Conservation (phyloP, 1,140 invertebrate species). For the Cydia pomonella region DNA sequence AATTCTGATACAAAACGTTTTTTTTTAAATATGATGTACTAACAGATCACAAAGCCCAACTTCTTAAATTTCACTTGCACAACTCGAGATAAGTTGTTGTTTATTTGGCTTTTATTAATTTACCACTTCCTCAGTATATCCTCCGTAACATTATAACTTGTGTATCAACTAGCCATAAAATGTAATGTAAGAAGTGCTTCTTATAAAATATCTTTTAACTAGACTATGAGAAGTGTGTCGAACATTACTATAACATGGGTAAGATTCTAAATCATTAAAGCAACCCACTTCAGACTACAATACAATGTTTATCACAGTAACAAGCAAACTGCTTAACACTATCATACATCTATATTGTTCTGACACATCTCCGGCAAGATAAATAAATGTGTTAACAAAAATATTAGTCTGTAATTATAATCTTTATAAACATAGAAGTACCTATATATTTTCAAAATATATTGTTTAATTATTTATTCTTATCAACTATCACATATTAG, state of each 20-base stretch:
- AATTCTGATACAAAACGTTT: too few species aligned
- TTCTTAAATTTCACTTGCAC: too few species aligned
- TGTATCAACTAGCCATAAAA: conserved; percentile 4
- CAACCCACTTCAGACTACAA: conserved; percentile 20
- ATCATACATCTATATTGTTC: conserved; percentile 28
- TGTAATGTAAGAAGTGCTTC: neutral
- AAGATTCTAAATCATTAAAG: conserved; percentile 7
- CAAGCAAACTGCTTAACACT: conserved; percentile 26
- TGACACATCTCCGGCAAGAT: conserved; percentile 19
- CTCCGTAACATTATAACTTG: conserved; percentile 10
- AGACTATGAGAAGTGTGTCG: conserved; percentile 5
- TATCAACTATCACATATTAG: conserved; percentile 55
- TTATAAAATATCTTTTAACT: conserved; percentile 11
- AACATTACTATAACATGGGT: conserved; percentile 5
- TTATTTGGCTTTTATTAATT: neutral
- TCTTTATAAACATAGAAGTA: conserved; percentile 20
- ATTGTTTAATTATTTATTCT: conserved; percentile 5
- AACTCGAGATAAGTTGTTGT: neutral
- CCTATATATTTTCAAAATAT: conserved; percentile 18
- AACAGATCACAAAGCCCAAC: neutral
- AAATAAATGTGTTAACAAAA: conserved; percentile 25
- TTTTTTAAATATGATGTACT: too few species aligned
- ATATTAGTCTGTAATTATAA: conserved; percentile 7
- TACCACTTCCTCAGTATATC: neutral
- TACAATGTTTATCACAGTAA: conserved; percentile 33